Percentiles rank a stretch among this genome's conserved stretches.
Evolutionary conservation across 2,888 invertebrate species (phyloP).

Genomic region (Lacanobia wlatinum): DNA sequence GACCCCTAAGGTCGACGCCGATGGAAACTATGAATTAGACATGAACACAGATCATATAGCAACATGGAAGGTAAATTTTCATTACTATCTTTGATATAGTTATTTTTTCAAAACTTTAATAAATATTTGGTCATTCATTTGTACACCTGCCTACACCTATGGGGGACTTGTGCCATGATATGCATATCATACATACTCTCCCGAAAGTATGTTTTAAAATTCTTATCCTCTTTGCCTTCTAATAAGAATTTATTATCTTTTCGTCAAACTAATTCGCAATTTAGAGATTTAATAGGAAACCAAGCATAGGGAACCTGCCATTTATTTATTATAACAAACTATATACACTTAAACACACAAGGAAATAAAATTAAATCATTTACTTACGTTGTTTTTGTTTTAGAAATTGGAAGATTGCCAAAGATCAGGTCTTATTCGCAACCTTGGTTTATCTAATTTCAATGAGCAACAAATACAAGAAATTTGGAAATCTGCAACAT

Average conservation of each 20-base stretch:
- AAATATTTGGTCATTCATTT: no score
- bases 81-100: no score
- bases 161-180: background rate
- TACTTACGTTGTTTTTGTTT: constrained; percentile 34
- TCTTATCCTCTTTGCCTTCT: background rate
- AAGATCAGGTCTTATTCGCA: constrained; percentile 91
- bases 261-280: background rate
- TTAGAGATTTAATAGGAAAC: background rate
- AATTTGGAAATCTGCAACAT: constrained; percentile 90
- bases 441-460: constrained; percentile 96
- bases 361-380: background rate
- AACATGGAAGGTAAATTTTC: constrained; percentile 92
- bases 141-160: background rate
- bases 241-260: no score
- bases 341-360: background rate
- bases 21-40: constrained; percentile 92
- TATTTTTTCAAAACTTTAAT: no score
- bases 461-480: constrained; percentile 92
- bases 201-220: background rate
- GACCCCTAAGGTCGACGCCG: constrained; percentile 90
- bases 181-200: background rate
- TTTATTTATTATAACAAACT: no score
- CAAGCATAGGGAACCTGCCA: no score
- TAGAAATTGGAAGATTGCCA: constrained; percentile 94
- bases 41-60: constrained; percentile 91